phyloP scores from a whole-genome alignment of 2,888 invertebrate species.

The Agrotis segetum region DNA sequence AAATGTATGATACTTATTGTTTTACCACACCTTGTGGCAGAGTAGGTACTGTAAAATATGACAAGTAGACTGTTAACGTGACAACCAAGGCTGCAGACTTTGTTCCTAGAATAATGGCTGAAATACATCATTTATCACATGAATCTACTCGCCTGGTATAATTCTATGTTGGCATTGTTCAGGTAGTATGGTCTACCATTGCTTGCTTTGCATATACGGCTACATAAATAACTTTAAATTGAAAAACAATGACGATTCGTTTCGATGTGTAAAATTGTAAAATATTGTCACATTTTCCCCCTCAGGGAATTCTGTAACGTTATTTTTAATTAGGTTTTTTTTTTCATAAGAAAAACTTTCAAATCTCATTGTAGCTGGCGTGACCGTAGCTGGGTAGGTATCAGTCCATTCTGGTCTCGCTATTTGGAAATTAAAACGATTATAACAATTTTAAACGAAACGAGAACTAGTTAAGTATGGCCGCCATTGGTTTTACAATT shows the following conservation, averaged over 20 bases:
- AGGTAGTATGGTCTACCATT: constrained; percentile 74
- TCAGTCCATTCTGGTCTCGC: not conserved
- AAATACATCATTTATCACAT: constrained; percentile 79
- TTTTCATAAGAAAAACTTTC: not conserved
- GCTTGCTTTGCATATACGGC: constrained; percentile 77
- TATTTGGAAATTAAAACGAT: not conserved
- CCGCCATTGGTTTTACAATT: not conserved
- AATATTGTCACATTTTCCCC: constrained; percentile 1
- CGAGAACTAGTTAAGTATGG: not conserved
- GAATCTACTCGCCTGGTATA: constrained; percentile 82
- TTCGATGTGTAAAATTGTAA: constrained; percentile 18
- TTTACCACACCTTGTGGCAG: constrained; percentile 28
- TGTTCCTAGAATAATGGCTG: constrained; percentile 51
- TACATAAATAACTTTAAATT: constrained; percentile 63
- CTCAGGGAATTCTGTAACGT: constrained; percentile 13
- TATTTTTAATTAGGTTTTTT: constrained; percentile 13
- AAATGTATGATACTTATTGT: constrained; percentile 51
- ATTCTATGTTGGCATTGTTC: constrained; percentile 80
- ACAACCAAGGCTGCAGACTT: constrained; percentile 57
- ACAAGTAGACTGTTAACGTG: constrained; percentile 45
- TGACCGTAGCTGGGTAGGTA: not conserved
- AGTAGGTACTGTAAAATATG: constrained; percentile 32
- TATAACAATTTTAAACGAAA: too few species aligned
- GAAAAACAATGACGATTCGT: constrained; percentile 43
- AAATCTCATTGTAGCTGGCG: not conserved